These are phyloP conservation scores for Orthonychiurus folsomi DNA, from an alignment of 2,888 invertebrate genomes.

Conservation along the genomic window DNA sequence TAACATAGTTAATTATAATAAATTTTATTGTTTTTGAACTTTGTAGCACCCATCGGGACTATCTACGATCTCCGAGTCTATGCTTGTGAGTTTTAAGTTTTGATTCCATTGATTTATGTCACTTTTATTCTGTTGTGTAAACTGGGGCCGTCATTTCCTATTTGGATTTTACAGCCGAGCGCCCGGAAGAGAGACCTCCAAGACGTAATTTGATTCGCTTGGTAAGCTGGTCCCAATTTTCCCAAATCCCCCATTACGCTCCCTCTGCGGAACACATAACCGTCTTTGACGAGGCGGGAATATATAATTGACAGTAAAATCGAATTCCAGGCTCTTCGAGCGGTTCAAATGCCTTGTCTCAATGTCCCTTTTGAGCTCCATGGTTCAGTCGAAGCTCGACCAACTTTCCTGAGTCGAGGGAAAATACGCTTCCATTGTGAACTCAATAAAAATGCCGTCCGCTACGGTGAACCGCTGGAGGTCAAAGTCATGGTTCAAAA, in stretches of 20 bases:
- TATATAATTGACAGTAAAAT: not conserved
- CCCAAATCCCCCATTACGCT: no score
- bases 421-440: constrained; percentile 68
- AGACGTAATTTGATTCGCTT: constrained; percentile 70
- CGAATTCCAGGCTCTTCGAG: constrained; percentile 57
- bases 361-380: constrained; percentile 29
- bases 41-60: constrained; percentile 83
- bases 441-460: constrained; percentile 71
- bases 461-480: constrained; percentile 69
- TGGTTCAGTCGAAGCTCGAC: constrained; percentile 35
- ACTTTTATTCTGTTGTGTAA: no score
- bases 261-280: no score
- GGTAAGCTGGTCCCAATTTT: no score
- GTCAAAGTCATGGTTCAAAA: constrained; percentile 67
- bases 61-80: constrained; percentile 81
- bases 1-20: no score
- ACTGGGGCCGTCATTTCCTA: no score
- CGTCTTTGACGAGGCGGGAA: no score
- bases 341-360: constrained; percentile 43
- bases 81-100: constrained; percentile 57
- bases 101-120: no score
- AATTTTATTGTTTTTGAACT: no score
- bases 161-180: constrained; percentile 56
- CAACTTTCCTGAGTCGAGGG: constrained; percentile 64
- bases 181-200: constrained; percentile 71